A percentile compares a stretch with the other conserved stretches of the same genome.
These are phyloP conservation scores for Catostylus mosaicus DNA, from an alignment of 30 jellyfish, hydroid and myxozoan genomes.

Conservation along the genomic window DNA sequence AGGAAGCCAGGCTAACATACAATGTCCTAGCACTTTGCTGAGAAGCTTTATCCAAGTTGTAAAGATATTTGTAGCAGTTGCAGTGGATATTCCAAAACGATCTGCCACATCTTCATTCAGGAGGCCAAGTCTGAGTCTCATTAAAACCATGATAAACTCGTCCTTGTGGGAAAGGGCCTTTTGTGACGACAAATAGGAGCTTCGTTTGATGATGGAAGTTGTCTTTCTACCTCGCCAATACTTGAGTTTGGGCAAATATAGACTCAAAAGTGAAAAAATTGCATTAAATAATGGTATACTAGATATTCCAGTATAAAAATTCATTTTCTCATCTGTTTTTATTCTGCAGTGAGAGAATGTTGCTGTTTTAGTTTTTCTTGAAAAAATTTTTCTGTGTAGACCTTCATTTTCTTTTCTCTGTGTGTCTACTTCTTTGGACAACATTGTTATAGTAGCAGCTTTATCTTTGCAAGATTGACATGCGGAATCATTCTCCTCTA, in stretches of 20 bases:
- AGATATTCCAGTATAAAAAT: conserved; percentile 2
- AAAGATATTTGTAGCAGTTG: conserved; percentile 12
- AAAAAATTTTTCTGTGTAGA: too few species aligned
- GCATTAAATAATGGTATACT: conserved; percentile 33
- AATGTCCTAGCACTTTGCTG: conserved; percentile 7
- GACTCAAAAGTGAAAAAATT: conserved; percentile 15
- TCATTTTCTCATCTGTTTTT: conserved; percentile 3
- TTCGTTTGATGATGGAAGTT: background rate
- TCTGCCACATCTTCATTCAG: conserved; percentile 48
- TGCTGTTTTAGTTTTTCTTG: too few species aligned
- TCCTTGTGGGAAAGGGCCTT: conserved; percentile 10
- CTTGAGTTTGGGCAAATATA: conserved; percentile 20
- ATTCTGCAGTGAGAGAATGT: background rate
- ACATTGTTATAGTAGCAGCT: background rate
- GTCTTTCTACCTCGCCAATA: conserved; percentile 37
- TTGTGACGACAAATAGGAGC: background rate
- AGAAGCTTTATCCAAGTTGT: conserved; percentile 35
- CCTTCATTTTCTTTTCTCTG: background rate
- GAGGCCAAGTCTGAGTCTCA: conserved; percentile 49
- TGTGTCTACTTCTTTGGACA: background rate
- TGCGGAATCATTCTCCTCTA: background rate
- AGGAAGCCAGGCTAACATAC: conserved; percentile 28
- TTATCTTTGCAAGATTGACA: background rate
- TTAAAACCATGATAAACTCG: conserved; percentile 18
- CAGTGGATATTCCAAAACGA: conserved; percentile 32